These are phyloP conservation scores for Piaya cayana DNA, from an alignment of 2,113 vertebrate species.

Conservation along the genomic window DNA sequence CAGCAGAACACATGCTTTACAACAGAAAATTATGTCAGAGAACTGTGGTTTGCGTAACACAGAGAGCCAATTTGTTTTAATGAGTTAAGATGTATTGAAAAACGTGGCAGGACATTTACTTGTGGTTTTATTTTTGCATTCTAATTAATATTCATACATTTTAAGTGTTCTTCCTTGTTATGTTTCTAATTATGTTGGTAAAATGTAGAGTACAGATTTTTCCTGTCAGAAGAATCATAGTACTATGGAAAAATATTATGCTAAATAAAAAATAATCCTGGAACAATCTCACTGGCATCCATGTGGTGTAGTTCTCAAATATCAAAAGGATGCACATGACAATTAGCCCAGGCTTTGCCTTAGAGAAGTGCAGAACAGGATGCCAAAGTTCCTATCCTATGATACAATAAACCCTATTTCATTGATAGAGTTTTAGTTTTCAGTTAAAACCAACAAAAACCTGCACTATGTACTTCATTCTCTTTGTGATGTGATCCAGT, in stretches of 20 bases:
- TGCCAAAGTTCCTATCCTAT: slow-evolving; percentile 25
- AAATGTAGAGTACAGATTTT: not conserved
- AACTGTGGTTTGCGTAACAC: not conserved
- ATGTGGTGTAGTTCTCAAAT: slow-evolving; percentile 10
- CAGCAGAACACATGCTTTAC: not conserved
- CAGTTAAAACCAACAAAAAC: not conserved
- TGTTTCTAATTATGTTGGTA: not conserved
- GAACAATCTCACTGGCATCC: not conserved
- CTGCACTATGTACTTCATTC: not conserved
- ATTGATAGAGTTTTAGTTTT: not conserved
- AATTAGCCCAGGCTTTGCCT: slow-evolving; percentile 34
- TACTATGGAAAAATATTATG: slow-evolving; percentile 1
- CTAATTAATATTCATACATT: not conserved
- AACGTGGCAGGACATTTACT: not conserved
- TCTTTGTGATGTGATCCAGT: not conserved
- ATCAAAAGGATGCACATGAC: slow-evolving; percentile 9
- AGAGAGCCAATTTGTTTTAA: not conserved
- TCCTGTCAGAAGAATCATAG: not conserved
- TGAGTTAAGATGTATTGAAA: not conserved
- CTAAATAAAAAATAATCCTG: not conserved
- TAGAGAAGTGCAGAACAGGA: not conserved
- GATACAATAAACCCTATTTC: slow-evolving; percentile 27
- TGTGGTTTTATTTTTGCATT: not conserved
- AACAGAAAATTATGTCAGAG: not conserved
- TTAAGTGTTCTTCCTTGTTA: not conserved